A percentile compares a stretch with the other conserved stretches of the same genome.
Evolutionary conservation across 2,888 invertebrate genomes (phyloP).

Genomic region (Campoplex nolae): DNA sequence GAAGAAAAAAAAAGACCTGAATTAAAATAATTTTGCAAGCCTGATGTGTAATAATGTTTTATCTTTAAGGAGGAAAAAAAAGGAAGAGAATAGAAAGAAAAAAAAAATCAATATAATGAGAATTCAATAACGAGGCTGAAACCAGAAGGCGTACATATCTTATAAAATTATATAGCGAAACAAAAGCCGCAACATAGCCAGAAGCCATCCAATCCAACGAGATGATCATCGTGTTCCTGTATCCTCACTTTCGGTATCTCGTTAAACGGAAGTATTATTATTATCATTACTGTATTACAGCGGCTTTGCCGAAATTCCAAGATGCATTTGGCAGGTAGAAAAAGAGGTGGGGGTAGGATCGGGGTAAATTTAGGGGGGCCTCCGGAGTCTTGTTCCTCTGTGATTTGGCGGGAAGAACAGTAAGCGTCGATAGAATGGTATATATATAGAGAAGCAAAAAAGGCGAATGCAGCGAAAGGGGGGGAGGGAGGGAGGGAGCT

Average conservation of each 20-base stretch:
- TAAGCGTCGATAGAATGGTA: slow-evolving; percentile 17
- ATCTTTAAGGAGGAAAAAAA: slow-evolving; percentile 1
- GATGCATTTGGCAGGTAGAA: slow-evolving; percentile 36
- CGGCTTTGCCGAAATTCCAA: slow-evolving; percentile 36
- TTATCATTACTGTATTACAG: slow-evolving; percentile 66
- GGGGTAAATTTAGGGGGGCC: slow-evolving; percentile 30
- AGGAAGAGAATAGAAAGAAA: background rate
- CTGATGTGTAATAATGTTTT: background rate
- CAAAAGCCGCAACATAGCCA: slow-evolving; percentile 66
- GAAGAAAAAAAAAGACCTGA: background rate
- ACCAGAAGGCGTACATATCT: slow-evolving; percentile 40
- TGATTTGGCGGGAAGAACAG: slow-evolving; percentile 62
- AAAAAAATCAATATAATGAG: slow-evolving; percentile 32
- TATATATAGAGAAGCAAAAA: background rate
- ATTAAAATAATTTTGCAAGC: background rate
- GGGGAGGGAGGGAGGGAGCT: slow-evolving; percentile 26
- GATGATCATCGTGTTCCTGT: slow-evolving; percentile 62
- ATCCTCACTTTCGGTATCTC: slow-evolving; percentile 56
- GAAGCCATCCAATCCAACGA: slow-evolving; percentile 62
- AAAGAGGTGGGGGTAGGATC: slow-evolving; percentile 1
- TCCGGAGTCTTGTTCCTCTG: slow-evolving; percentile 49
- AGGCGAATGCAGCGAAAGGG: background rate
- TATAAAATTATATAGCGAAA: slow-evolving; percentile 32
- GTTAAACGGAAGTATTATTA: slow-evolving; percentile 69
- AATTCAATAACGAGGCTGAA: slow-evolving; percentile 61